Percentiles rank a stretch among this genome's conserved stretches.
These are phyloP conservation scores for Podargus strigoides DNA, from an alignment of 2,797 vertebrate species.

Conservation along the genomic window DNA sequence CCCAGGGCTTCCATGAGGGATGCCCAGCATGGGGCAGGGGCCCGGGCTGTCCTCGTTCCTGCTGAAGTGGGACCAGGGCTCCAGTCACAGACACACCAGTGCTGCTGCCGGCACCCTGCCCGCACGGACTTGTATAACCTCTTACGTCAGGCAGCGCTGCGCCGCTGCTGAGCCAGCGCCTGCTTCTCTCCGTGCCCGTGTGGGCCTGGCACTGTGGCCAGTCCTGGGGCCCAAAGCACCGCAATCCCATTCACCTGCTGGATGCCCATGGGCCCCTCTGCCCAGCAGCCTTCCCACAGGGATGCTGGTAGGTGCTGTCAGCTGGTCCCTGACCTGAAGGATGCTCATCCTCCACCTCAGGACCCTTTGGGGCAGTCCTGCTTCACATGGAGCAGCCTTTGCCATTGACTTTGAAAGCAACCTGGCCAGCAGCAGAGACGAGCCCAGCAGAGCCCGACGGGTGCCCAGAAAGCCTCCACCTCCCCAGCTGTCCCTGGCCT, in stretches of 20 bases:
- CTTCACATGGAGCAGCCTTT: accelerated
- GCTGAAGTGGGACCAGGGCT: not conserved
- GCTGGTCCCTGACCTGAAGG: not conserved
- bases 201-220: accelerated
- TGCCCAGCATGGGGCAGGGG: not conserved
- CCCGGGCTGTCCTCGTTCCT: not conserved
- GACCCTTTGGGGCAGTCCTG: not conserved
- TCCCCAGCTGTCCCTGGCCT: not conserved
- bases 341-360: not conserved
- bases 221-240: not conserved
- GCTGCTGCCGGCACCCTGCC: not conserved
- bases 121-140: not conserved
- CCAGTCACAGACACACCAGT: not conserved
- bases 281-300: accelerated
- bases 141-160: not conserved
- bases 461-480: not conserved
- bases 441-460: not conserved
- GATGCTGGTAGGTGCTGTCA: not conserved
- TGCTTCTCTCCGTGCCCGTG: not conserved
- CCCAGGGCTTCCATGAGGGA: not conserved
- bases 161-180: not conserved
- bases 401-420: not conserved
- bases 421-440: not conserved
- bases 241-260: not conserved
- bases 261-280: too few species aligned